A percentile compares a stretch with the other conserved stretches of the same genome.
Evolutionary conservation across 2,797 vertebrate genomes (phyloP).

Genomic region (Schizopygopsis pylzovi): DNA sequence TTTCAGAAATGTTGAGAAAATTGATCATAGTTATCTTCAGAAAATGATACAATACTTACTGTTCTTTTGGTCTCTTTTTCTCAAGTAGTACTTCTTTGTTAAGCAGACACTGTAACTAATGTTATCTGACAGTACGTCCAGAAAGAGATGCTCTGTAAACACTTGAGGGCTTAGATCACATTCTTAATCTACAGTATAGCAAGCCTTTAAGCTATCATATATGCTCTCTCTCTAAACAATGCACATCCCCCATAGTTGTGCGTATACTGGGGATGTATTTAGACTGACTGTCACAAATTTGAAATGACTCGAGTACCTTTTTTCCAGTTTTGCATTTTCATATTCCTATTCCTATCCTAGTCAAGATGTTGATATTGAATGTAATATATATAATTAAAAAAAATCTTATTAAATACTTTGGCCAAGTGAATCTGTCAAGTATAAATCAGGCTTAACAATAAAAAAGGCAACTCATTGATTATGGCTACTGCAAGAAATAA

Average conservation of each 20-base stretch:
- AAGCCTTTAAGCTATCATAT: constrained; percentile 54
- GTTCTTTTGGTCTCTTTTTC: background rate
- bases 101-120: background rate
- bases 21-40: background rate
- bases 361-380: constrained; percentile 4
- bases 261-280: background rate
- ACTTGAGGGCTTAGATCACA: constrained; percentile 66
- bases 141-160: constrained; percentile 64
- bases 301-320: background rate
- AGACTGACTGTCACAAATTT: background rate
- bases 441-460: background rate
- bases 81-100: constrained; percentile 1
- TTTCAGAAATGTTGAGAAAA: background rate
- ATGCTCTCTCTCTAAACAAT: constrained; percentile 48
- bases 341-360: background rate
- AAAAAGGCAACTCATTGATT: background rate
- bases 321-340: background rate
- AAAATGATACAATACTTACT: background rate
- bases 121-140: constrained; percentile 48
- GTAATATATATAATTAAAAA: background rate
- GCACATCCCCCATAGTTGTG: background rate
- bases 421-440: background rate
- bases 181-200: constrained; percentile 64
- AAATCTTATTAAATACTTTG: background rate
- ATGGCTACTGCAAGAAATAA: background rate